These are phyloP conservation scores for Thecocarcelia acutangulata DNA, from an alignment of 2,888 invertebrate genomes.

Conservation along the genomic window DNA sequence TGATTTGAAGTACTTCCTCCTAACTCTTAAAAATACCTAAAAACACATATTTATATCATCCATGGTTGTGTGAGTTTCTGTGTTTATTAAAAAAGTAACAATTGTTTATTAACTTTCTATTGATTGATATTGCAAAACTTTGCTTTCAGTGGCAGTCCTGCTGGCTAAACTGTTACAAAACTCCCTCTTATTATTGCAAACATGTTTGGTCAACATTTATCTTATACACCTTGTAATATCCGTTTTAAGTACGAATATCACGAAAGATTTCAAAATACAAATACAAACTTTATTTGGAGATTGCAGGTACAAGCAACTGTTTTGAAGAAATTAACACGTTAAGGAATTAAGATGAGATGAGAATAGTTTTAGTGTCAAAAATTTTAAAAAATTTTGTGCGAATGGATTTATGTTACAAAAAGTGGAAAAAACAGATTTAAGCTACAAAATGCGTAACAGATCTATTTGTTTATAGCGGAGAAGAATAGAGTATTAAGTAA, in stretches of 20 bases:
- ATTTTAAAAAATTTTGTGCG: neutral
- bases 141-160: neutral
- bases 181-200: conserved; percentile 71
- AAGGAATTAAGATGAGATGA: neutral
- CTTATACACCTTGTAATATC: conserved; percentile 79
- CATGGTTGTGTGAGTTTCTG: neutral
- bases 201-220: conserved; percentile 80
- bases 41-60: conserved; percentile 16
- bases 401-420: too few relatives aligned
- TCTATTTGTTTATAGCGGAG: too few relatives aligned
- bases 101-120: conserved; percentile 21
- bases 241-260: conserved; percentile 68
- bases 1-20: too few relatives aligned
- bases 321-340: conserved; percentile 38
- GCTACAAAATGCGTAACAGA: too few relatives aligned
- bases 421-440: too few relatives aligned
- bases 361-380: neutral
- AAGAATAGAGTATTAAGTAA: too few relatives aligned
- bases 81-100: conserved; percentile 32
- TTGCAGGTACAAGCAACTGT: neutral
- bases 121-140: conserved; percentile 43
- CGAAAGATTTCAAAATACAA: conserved; percentile 16
- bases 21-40: conserved; percentile 28
- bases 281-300: conserved; percentile 14
- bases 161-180: conserved; percentile 3